A percentile compares a stretch with the other conserved stretches of the same genome.
phyloP scores from a whole-genome alignment of 2,888 invertebrate species.

The Trichopoda pennipes region DNA sequence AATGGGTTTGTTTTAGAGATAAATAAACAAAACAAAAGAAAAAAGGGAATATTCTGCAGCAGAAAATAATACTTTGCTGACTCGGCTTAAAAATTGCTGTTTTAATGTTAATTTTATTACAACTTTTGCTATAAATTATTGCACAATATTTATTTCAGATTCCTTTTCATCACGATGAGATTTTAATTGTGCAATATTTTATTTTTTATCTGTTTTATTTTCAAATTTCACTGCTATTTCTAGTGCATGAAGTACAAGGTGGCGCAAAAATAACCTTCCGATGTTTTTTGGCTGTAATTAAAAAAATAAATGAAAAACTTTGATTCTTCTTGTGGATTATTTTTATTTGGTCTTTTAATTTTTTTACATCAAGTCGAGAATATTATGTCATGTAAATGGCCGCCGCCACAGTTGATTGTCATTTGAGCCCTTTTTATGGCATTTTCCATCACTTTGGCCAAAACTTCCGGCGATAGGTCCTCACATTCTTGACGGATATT shows the following conservation, averaged over 20 bases:
- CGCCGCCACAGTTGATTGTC: too few species aligned
- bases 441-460: too few species aligned
- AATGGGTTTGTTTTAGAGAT: conserved; percentile 1
- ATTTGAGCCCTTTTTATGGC: too few species aligned
- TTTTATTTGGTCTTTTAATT: too few species aligned
- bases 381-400: too few species aligned
- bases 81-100: conserved; percentile 74
- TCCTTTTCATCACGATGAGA: conserved; percentile 24
- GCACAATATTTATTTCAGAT: conserved; percentile 76
- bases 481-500: too few species aligned
- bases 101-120: conserved; percentile 79
- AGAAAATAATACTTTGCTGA: conserved; percentile 70
- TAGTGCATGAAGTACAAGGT: background rate
- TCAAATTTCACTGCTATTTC: background rate
- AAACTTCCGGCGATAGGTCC: too few species aligned
- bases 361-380: too few species aligned
- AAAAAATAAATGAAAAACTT: too few species aligned
- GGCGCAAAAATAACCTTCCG: conserved; percentile 1
- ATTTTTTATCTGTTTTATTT: conserved; percentile 22
- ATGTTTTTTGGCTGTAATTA: too few species aligned
- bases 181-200: conserved; percentile 22
- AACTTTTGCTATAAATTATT: conserved; percentile 77
- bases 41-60: background rate
- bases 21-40: background rate
- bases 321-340: too few species aligned